These are phyloP conservation scores for Dicrurus megarhynchus DNA, from an alignment of 2,113 vertebrate genomes.

Conservation along the genomic window DNA sequence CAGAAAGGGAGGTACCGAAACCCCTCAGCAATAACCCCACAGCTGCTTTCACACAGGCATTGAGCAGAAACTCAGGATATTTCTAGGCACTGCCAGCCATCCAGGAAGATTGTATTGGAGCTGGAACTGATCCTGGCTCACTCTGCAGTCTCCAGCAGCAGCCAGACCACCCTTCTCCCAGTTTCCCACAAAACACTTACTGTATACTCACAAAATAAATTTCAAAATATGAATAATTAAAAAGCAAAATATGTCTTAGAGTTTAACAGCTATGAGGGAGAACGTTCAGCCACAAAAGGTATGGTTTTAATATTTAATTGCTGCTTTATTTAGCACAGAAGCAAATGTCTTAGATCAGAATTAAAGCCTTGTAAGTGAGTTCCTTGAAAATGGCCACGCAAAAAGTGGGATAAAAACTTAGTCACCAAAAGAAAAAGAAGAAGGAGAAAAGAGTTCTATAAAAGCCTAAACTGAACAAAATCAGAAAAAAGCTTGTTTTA, in stretches of 20 bases:
- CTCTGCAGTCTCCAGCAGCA: neutral
- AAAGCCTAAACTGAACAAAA: neutral
- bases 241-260: slow-evolving; percentile 37
- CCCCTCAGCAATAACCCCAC: neutral
- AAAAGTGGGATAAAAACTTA: neutral
- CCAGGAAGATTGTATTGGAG: neutral
- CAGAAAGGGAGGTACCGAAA: neutral
- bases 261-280: slow-evolving; percentile 19
- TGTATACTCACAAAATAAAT: slow-evolving; percentile 28
- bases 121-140: neutral
- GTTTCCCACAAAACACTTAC: slow-evolving; percentile 1
- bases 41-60: neutral
- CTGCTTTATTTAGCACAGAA: slow-evolving; percentile 58
- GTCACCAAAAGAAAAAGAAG: neutral
- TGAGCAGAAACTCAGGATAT: neutral
- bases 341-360: slow-evolving; percentile 33
- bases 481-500: neutral
- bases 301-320: slow-evolving; percentile 61
- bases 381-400: neutral
- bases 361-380: neutral
- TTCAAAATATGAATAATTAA: slow-evolving; percentile 54
- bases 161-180: neutral
- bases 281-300: slow-evolving; percentile 51
- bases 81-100: neutral
- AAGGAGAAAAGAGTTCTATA: neutral